These are phyloP conservation scores for Teleiodes luculella DNA, from an alignment of 2,888 invertebrate genomes.

Conservation along the genomic window DNA sequence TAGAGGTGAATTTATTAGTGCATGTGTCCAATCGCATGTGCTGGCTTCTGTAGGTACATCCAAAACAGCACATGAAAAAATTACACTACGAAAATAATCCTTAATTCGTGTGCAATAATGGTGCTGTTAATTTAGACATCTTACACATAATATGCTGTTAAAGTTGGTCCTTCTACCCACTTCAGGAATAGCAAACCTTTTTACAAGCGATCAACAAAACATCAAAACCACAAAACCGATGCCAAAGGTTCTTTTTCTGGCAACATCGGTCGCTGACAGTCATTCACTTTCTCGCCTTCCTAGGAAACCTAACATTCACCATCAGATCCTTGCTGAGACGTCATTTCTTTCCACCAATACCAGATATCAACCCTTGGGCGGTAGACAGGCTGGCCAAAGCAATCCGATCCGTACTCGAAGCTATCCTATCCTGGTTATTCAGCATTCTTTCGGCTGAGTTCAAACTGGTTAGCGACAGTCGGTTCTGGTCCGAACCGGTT, in stretches of 20 bases:
- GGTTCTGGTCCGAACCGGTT: constrained; percentile 32
- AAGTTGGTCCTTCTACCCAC: too few relatives aligned
- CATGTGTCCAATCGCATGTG: too few relatives aligned
- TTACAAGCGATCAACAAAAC: background rate
- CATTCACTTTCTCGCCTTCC: constrained; percentile 55
- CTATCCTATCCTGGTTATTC: constrained; percentile 34
- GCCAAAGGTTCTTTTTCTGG: background rate
- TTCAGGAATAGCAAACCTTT: too few relatives aligned
- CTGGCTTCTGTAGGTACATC: too few relatives aligned
- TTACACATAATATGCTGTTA: too few relatives aligned
- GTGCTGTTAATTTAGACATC: too few relatives aligned
- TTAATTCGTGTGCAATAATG: too few relatives aligned
- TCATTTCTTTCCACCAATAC: constrained; percentile 73
- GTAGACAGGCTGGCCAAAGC: constrained; percentile 57
- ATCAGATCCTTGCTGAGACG: constrained; percentile 55
- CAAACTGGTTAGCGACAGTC: constrained; percentile 48
- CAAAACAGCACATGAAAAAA: too few relatives aligned
- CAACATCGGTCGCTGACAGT: background rate
- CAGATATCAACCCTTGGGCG: constrained; percentile 61
- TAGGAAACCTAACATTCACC: constrained; percentile 44
- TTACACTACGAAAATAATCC: too few relatives aligned
- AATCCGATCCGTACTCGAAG: constrained; percentile 48
- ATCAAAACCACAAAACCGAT: background rate
- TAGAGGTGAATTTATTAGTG: too few relatives aligned
- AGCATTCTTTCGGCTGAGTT: constrained; percentile 54